Conservation (phyloP, 2,888 invertebrate species). For the Cyclophora punctaria region DNA sequence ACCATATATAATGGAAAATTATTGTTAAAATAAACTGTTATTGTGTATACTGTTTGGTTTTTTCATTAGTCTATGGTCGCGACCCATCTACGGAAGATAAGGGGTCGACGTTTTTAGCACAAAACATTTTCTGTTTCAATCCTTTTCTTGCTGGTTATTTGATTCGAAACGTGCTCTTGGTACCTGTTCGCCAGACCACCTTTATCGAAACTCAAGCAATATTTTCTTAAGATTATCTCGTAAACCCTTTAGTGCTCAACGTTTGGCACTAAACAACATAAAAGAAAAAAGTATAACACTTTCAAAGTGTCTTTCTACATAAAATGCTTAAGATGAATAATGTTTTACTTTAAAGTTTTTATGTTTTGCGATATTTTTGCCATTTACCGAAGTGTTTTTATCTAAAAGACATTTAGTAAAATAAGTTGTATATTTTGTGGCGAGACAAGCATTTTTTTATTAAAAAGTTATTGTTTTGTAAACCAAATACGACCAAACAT, state of each 20-base stretch:
- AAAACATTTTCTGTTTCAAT: conserved; percentile 70
- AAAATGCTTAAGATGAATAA: background rate
- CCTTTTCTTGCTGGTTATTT: conserved; percentile 65
- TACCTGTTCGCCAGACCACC: conserved; percentile 58
- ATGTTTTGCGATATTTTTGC: no score
- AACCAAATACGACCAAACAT: conserved; percentile 29
- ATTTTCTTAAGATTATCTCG: conserved; percentile 65
- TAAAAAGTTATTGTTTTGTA: conserved; percentile 13
- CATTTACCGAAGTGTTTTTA: no score
- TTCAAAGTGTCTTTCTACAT: conserved; percentile 29
- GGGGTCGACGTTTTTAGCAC: conserved; percentile 73
- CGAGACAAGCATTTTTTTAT: conserved; percentile 8
- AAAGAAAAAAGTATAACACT: conserved; percentile 40
- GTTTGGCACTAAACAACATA: no score
- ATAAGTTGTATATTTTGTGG: background rate
- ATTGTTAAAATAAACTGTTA: conserved; percentile 17
- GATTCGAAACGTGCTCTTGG: conserved; percentile 58
- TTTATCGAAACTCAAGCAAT: conserved; percentile 57
- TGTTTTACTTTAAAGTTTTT: no score
- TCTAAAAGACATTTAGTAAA: no score
- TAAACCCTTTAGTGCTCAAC: conserved; percentile 49
- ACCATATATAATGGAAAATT: conserved; percentile 1
- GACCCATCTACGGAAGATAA: conserved; percentile 66
- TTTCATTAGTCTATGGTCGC: conserved; percentile 51
- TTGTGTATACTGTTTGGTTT: conserved; percentile 18